Conservation (phyloP, 2,113 vertebrate genomes). For the Rhinichthys klamathensis region DNA sequence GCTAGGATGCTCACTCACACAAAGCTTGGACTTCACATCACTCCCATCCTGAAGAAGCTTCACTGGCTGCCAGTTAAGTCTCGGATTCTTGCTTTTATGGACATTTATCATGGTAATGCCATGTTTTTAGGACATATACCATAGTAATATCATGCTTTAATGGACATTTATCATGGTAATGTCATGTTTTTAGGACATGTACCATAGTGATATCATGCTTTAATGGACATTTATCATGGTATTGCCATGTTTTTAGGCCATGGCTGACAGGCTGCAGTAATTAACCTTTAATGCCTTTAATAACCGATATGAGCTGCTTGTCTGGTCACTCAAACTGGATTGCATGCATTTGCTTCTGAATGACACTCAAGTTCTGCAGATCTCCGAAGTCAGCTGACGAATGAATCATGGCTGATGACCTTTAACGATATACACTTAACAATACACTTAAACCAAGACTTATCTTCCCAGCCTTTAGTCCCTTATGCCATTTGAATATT, state of each 20-base stretch:
- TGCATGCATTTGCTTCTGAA: not conserved
- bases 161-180: no score
- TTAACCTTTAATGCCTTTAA: not conserved
- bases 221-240: not conserved
- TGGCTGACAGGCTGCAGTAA: not conserved
- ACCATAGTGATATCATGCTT: no score
- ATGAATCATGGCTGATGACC: not conserved
- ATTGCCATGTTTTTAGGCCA: not conserved
- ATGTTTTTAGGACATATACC: no score
- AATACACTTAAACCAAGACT: not conserved
- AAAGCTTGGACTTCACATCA: no score
- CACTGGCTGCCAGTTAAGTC: no score
- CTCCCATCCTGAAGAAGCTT: no score
- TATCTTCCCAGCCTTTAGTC: no score
- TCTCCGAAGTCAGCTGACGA: not conserved
- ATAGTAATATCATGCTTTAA: no score
- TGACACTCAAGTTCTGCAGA: not conserved
- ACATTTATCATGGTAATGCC: no score
- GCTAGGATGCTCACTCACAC: no score
- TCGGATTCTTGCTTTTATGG: no score
- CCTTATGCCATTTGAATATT: not conserved
- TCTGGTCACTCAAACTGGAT: not conserved
- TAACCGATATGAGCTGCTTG: not conserved
- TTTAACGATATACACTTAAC: not conserved
- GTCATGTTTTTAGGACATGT: no score